Base-by-base conservation (phyloP, 2,888 invertebrate species). In the Andrena hattorfiana region DNA sequence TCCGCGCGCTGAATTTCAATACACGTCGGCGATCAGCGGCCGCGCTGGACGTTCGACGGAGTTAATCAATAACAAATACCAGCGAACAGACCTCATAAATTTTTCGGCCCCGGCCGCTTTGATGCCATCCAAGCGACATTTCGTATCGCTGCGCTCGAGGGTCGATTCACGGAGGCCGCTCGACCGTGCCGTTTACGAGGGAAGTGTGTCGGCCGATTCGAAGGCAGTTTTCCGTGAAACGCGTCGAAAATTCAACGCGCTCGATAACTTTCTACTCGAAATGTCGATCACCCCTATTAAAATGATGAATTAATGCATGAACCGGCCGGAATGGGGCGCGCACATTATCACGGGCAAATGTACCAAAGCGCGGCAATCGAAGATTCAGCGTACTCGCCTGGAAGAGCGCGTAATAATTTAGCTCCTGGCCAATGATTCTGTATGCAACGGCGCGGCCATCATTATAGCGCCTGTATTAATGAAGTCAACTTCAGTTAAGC, bases 1-100 rank as follows among this genome's bases (percentile, higher is more conserved):
- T 16, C n/a, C 62, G 16, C 62, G 28, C 23, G 26, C 8, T 6
- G 30, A 35, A 75, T 67, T 70, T 74, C 49, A 64, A 73, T 56
- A 67, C 28, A 60, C 13, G 67, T 69, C 32, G 26, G 2, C 28
- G 66, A 62, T 35, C 49, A 60, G 35, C 51, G 51, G 20, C 54
- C 16, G 48, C n/a, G 8, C 32, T 23, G 67, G 8, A 28, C 32
- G 20, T 7, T 7, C 54, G 59, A 7, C 7, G 56, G 48, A 54
- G 71, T 84, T 84, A 82, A 78, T 78, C 71, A 68, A 78, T 82
- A 72, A 28, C 56, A 84, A 78, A 84, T 74, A 59, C 51, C 56
- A 7, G 48, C 13, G 74, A 10, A 49, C 10, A 28, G 28, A 54
- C 32, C 64, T 82, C 74, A 82, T 84, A 68, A 82, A 82, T 75